Conservation (phyloP, 2,113 vertebrate genomes). For the Urocynchramus pylzowi region DNA sequence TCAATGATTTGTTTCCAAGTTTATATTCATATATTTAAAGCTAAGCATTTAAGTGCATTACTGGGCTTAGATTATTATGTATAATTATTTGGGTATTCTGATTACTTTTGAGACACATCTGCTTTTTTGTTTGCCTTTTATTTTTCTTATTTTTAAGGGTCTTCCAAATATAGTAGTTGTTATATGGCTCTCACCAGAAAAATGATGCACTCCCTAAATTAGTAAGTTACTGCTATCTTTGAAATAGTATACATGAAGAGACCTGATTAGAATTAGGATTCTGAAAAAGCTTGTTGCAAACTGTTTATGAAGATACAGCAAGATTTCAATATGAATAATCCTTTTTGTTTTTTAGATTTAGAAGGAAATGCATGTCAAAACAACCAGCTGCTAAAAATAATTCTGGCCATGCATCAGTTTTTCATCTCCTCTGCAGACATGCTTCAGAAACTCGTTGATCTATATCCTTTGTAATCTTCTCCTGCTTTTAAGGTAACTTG, state of each 20-base stretch:
- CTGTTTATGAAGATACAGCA: neutral
- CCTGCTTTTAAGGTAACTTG: neutral
- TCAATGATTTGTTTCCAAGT: neutral
- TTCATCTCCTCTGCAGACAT: constrained; percentile 88
- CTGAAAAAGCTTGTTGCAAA: neutral
- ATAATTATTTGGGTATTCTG: neutral
- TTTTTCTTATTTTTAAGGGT: neutral
- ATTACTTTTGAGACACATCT: neutral
- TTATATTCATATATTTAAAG: neutral
- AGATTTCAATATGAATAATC: neutral
- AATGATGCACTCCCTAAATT: neutral
- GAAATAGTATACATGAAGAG: neutral
- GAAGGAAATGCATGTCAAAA: constrained; percentile 84
- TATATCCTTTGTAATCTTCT: constrained; percentile 88
- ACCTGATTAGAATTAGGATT: neutral
- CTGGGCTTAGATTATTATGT: neutral
- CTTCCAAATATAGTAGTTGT: neutral
- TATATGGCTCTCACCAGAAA: neutral
- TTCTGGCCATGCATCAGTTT: constrained; percentile 90
- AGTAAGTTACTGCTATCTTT: neutral
- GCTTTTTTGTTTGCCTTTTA: neutral
- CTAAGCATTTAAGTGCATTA: neutral
- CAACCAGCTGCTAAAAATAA: constrained; percentile 87
- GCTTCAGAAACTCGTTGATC: constrained; percentile 81
- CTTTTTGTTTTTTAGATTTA: constrained; percentile 76